Percentiles rank a stretch among this genome's conserved stretches.
phyloP scores from a whole-genome alignment of 2,113 vertebrate genomes.

The Hymenochirus boettgeri region DNA sequence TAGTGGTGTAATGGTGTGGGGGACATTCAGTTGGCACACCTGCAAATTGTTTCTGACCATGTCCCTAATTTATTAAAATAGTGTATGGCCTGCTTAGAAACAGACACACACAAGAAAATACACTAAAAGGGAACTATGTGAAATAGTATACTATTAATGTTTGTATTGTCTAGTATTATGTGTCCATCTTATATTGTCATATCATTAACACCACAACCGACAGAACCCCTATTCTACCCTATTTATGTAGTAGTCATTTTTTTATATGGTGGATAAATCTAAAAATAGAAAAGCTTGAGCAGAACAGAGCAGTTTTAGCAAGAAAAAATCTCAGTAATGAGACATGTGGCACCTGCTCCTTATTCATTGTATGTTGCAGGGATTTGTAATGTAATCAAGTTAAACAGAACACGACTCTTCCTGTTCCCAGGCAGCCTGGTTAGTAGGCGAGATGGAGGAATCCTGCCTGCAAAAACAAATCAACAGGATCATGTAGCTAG shows the following conservation, averaged over 20 bases:
- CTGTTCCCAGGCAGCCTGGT: conserved; percentile 56
- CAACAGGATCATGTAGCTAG: conserved; percentile 23
- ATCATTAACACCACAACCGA: too few relatives aligned
- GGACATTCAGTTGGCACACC: too few relatives aligned
- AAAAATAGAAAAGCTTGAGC: conserved; percentile 7
- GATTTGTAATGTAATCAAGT: conserved; percentile 58
- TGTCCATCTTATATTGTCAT: too few relatives aligned
- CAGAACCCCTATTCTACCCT: not conserved
- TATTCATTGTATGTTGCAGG: conserved; percentile 55
- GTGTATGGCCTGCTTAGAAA: too few relatives aligned
- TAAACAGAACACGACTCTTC: conserved; percentile 53
- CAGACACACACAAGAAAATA: too few relatives aligned
- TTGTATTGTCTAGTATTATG: too few relatives aligned
- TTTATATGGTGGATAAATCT: not conserved
- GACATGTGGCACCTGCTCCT: conserved; percentile 46
- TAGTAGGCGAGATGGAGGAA: conserved; percentile 45
- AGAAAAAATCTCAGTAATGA: conserved; percentile 20
- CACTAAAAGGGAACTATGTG: too few relatives aligned
- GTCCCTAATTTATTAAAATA: too few relatives aligned
- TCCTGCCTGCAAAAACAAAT: conserved; percentile 45
- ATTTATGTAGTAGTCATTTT: not conserved
- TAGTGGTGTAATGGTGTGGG: too few relatives aligned
- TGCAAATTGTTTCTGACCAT: too few relatives aligned
- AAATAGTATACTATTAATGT: too few relatives aligned
- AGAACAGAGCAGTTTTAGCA: conserved; percentile 22